Evolutionary conservation across 2,113 vertebrate species (phyloP), one percentile per base, ranked within the genome.

Genomic region (Aythya baeri): DNA sequence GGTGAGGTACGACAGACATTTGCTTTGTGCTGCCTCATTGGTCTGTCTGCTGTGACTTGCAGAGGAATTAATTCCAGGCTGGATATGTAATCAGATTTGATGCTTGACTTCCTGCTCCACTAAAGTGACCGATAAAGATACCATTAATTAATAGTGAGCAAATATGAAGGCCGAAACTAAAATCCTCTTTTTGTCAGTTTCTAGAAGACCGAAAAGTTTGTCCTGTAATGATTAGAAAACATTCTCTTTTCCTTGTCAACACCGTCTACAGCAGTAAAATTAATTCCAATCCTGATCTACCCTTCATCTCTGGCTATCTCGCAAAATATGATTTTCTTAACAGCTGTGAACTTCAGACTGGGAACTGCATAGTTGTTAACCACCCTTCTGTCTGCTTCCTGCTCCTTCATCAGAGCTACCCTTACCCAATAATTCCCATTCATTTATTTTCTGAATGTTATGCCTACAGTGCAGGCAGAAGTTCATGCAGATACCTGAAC

Each of bases 21-120:
- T 66, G 21, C 74, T 93, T 91, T 96, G 81, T 92, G 41, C 84
- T 94, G n/a, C 55, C 91, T 55, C 32, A 8, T 79, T 92, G 71
- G 38, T 79, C 65, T 70, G 58, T 79, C 88, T 83, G 65, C 80
- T 94, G 77, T 95, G 88, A 71, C n/a, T 73, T 96, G 73, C 38
- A 49, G 22, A 75, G 73, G 86, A 91, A 78, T 88, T 94, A 86
- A 75, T 88, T 91, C 83, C 78, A 73, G 81, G 41, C 71, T 82
- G 74, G 74, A 70, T 84, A 70, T 36, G 74, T 96, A 93, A 93
- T 87, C 92, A 93, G 77, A 93, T 94, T 95, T 96, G 93, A 89
- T 86, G 94, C 92, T 81, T 91, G 91, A 91, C 29, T 94, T 96
- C 84, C 63, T 74, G 36, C 67, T 79, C 55, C 62, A 77, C 67